Percentiles rank a stretch among this genome's conserved stretches.
These are phyloP conservation scores for Cephalopachus bancanus DNA, from an alignment of 2,797 vertebrate species.

Conservation along the genomic window DNA sequence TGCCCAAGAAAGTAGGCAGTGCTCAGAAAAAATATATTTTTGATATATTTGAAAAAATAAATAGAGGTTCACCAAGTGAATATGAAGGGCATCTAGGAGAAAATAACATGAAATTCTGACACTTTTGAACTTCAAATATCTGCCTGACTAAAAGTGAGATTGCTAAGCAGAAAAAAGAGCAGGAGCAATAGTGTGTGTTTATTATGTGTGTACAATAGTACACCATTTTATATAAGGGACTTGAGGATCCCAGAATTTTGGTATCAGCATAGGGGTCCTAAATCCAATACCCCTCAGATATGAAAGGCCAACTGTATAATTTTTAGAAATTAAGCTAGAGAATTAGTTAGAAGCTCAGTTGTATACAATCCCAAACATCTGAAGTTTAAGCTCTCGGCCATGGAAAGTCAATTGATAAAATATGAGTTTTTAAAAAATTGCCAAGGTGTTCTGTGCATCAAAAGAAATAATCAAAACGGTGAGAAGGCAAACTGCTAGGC, in stretches of 20 bases:
- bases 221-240: not conserved
- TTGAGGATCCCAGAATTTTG: not conserved
- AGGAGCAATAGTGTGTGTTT: not conserved
- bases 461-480: not conserved
- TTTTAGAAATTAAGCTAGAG: not conserved
- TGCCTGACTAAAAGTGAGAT: not conserved
- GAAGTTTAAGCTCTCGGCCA: conserved; percentile 19
- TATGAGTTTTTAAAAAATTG: not conserved
- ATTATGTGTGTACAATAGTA: not conserved
- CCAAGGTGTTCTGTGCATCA: not conserved
- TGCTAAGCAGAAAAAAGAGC: not conserved
- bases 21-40: not conserved
- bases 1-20: not conserved
- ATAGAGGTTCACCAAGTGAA: not conserved
- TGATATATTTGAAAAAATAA: conserved; percentile 6
- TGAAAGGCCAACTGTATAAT: not conserved
- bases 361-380: not conserved
- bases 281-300: not conserved
- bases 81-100: not conserved
- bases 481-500: not conserved
- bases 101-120: not conserved
- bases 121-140: not conserved
- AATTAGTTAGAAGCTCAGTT: not conserved
- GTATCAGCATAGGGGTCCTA: not conserved
- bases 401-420: not conserved